Percentiles rank a stretch among this genome's conserved stretches.
phyloP scores from a whole-genome alignment of 2,797 vertebrate genomes.

The Anniella stebbinsi region DNA sequence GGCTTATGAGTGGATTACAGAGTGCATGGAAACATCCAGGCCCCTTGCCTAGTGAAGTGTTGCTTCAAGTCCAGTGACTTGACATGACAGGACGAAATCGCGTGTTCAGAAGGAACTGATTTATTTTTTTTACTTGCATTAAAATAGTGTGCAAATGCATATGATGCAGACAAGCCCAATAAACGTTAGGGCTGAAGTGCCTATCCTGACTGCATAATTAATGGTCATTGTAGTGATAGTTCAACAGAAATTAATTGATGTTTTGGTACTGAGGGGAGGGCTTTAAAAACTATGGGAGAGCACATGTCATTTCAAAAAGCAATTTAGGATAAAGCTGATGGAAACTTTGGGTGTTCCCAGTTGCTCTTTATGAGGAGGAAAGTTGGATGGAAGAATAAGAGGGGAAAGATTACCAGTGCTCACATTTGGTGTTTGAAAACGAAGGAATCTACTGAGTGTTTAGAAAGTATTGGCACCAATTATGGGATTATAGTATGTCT shows the following conservation, averaged over 20 bases:
- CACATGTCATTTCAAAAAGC: not conserved
- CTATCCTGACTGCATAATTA: not conserved
- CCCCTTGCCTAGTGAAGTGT: not conserved
- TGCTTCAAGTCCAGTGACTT: not conserved
- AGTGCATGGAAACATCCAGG: not conserved
- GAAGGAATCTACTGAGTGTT: not conserved
- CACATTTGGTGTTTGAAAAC: not conserved
- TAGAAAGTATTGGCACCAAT: not conserved
- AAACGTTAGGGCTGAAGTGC: not conserved
- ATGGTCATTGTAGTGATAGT: not conserved
- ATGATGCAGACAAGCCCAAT: constrained; percentile 9
- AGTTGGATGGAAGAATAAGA: not conserved
- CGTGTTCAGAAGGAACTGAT: not conserved
- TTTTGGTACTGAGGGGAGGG: not conserved
- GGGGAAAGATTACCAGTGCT: not conserved
- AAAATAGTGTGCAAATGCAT: not conserved
- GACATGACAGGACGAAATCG: not conserved
- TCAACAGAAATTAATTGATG: not conserved
- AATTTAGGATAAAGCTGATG: not conserved
- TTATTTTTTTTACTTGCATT: constrained; percentile 30
- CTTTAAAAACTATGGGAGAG: not conserved
- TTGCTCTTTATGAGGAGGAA: not conserved
- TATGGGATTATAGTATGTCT: not conserved
- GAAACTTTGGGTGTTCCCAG: not conserved
- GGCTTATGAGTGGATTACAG: no score